These are phyloP conservation scores for Nasua narica DNA, from an alignment of 2,797 vertebrate genomes.

Conservation along the genomic window DNA sequence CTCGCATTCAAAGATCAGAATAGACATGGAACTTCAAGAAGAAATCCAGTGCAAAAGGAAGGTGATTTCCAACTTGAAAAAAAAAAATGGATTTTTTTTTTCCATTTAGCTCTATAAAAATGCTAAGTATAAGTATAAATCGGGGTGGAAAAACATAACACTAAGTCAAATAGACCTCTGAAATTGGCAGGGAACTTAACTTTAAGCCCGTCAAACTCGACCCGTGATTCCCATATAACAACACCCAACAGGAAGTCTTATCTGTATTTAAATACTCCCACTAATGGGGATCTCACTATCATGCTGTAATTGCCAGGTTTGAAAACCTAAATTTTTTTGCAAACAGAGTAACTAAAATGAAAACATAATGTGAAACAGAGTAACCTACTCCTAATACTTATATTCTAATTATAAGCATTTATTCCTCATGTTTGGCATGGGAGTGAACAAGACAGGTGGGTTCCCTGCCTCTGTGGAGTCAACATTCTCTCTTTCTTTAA, in stretches of 20 bases:
- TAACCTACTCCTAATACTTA: neutral
- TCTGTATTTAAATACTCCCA: neutral
- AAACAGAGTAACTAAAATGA: neutral
- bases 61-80: neutral
- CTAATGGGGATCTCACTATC: neutral
- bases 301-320: neutral
- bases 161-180: neutral
- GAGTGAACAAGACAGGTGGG: neutral
- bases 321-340: neutral
- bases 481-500: neutral
- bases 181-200: neutral
- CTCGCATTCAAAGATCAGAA: neutral
- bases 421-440: neutral
- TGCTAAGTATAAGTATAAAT: neutral
- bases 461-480: neutral
- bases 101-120: neutral
- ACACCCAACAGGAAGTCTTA: neutral
- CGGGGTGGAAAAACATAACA: neutral
- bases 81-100: neutral
- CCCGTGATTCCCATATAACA: neutral
- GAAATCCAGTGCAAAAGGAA: neutral
- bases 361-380: neutral
- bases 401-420: neutral
- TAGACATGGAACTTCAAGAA: neutral
- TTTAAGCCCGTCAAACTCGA: neutral